Evolutionary conservation across 37 sponge, comb jelly and placozoan species (phyloP), one percentile per base, ranked within the genome.

Genomic region (Aphrocallistes beatrix): DNA sequence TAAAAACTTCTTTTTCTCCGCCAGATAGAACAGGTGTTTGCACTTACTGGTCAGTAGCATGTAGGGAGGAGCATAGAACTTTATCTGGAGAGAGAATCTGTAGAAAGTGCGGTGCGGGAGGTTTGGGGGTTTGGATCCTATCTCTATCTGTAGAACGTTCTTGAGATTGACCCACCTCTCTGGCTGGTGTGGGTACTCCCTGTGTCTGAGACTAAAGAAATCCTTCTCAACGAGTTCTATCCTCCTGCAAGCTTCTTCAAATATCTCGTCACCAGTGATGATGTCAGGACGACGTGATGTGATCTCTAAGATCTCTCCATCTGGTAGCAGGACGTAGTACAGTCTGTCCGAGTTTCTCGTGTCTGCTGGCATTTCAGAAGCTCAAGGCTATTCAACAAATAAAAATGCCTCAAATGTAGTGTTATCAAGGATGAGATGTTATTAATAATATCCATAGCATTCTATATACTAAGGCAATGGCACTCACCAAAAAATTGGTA

Each of bases 51-150:
- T 60, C 21, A 60, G 34, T 30, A 60, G 25, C 75, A 60, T 60
- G 75, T 60, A 60, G 25, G 75, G 75, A 32, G 75, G 75, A 3
- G 75, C 75, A 30, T 60, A 60, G 75, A 60, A 60, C 75, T 60
- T 60, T 19, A 60, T 60, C n/a, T 13, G 75, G 10, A 60, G 34
- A 3, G 75, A 60, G n/a, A 60, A 60, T 60, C 75, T 3, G 75
- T 60, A 60, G 75, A 60, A 60, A 25, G 21, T 28, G 10, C 21
- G 25, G 34, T 60, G 75, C 3, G 75, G 34, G 3, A 60, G 6
- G n/a, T 13, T 60, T 3, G 75, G 8, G 10, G 8, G 75, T 30
- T 60, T 60, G 6, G 75, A 13, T 6, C 75, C 75, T 19, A 60
- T 13, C 21, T 60, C 75, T 32, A 60, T 60, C n/a, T 60, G 75